Percentiles rank a stretch among this genome's conserved stretches.
These are phyloP conservation scores for Motacilla tschutschensis DNA, from an alignment of 2,113 vertebrate genomes.

Conservation along the genomic window DNA sequence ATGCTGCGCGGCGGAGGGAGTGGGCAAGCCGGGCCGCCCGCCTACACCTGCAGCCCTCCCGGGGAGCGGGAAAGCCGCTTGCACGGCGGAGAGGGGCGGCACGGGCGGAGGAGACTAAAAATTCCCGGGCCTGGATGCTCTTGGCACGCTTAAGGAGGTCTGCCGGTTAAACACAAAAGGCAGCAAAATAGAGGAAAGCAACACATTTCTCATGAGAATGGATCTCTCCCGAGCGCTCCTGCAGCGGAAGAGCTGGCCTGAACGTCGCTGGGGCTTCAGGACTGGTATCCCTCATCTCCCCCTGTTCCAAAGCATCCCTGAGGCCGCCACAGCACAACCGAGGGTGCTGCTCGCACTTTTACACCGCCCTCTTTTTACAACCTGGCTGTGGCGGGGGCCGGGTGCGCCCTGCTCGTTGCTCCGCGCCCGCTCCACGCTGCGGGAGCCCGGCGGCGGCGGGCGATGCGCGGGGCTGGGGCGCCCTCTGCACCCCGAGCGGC, in stretches of 20 bases:
- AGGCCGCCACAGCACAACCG: not conserved
- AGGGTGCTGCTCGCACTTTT: not conserved
- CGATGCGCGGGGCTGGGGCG: conserved; percentile 46
- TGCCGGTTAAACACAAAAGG: not conserved
- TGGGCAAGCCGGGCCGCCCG: not conserved
- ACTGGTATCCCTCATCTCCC: not conserved
- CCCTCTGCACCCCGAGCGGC: conserved; percentile 46
- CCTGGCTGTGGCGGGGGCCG: not conserved
- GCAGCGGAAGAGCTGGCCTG: not conserved
- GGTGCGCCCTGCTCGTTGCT: not conserved
- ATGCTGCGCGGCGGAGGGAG: not conserved
- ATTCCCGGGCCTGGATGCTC: not conserved
- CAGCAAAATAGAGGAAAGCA: not conserved
- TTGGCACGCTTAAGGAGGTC: not conserved
- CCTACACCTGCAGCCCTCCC: not conserved
- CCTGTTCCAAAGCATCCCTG: not conserved
- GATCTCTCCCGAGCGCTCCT: not conserved
- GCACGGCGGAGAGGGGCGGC: not conserved
- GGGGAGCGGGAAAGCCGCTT: not conserved
- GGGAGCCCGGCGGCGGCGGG: not conserved
- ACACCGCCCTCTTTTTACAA: not conserved
- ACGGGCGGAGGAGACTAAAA: not conserved
- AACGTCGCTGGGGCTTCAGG: not conserved
- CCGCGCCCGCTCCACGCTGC: not conserved
- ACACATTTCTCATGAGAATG: not conserved